phyloP scores from a whole-genome alignment of 2,113 vertebrate species.

The Neotoma lepida region DNA sequence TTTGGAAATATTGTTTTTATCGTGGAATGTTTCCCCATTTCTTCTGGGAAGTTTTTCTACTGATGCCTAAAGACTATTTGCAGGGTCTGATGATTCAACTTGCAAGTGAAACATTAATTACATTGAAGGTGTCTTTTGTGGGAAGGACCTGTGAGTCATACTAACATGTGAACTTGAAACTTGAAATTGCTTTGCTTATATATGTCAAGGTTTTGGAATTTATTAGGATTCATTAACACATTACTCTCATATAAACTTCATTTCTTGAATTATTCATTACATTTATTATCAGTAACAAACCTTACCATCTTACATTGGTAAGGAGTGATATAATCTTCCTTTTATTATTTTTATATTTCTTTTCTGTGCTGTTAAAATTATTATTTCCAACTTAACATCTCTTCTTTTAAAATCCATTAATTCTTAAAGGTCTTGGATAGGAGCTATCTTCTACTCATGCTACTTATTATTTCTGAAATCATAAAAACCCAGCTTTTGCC shows the following conservation, averaged over 20 bases:
- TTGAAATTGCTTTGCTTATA: slow-evolving; percentile 15
- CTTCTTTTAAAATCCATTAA: slow-evolving; percentile 11
- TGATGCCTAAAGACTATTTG: slow-evolving; percentile 28
- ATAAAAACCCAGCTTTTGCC: background rate
- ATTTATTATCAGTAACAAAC: slow-evolving; percentile 34
- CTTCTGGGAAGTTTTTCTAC: slow-evolving; percentile 15
- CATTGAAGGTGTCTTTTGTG: slow-evolving; percentile 46
- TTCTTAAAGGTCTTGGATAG: background rate
- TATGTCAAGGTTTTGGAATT: slow-evolving; percentile 25
- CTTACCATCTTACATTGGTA: slow-evolving; percentile 41
- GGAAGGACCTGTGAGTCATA: slow-evolving; percentile 33
- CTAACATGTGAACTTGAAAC: slow-evolving; percentile 41
- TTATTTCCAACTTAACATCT: slow-evolving; percentile 15
- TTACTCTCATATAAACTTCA: background rate
- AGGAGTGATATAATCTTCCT: background rate
- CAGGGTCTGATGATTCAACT: slow-evolving; percentile 38
- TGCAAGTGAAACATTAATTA: slow-evolving; percentile 43
- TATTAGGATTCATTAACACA: slow-evolving; percentile 22
- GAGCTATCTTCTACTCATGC: background rate
- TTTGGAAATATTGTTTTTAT: slow-evolving; percentile 8
- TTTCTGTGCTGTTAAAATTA: slow-evolving; percentile 46
- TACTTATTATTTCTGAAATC: slow-evolving; percentile 25
- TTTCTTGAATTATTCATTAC: slow-evolving; percentile 25
- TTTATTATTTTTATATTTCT: slow-evolving; percentile 25
- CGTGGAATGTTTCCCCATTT: slow-evolving; percentile 9